phyloP scores from a whole-genome alignment of 1,140 invertebrate genomes.

The Pomacea maculata region DNA sequence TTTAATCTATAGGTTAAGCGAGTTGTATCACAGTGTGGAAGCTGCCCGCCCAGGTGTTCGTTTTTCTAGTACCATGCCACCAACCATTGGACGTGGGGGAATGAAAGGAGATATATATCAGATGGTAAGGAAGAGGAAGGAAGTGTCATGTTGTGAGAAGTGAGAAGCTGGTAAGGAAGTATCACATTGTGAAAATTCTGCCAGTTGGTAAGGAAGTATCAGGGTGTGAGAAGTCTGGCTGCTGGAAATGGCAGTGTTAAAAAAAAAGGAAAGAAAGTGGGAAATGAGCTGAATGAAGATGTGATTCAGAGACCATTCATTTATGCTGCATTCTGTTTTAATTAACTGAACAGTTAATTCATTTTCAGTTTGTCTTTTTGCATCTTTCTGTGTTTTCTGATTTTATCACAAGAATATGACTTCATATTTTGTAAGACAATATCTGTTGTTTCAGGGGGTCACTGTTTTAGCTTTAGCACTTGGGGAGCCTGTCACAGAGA shows the following conservation, averaged over 20 bases:
- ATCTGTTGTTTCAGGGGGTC: slow-evolving; percentile 45
- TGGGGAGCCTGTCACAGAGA: slow-evolving; percentile 40
- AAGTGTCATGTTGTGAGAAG: too few species aligned
- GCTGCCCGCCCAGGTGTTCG: slow-evolving; percentile 53
- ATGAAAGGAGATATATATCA: slow-evolving; percentile 80
- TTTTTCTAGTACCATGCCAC: slow-evolving; percentile 62
- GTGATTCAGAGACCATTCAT: neutral
- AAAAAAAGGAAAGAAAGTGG: too few species aligned
- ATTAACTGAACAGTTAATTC: neutral
- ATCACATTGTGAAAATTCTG: too few species aligned
- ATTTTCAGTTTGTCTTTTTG: neutral
- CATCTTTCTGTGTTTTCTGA: neutral
- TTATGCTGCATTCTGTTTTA: neutral
- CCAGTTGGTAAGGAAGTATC: too few species aligned
- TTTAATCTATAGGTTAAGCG: slow-evolving; percentile 44
- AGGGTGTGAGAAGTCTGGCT: too few species aligned
- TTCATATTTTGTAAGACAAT: neutral
- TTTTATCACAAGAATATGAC: neutral
- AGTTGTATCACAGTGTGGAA: slow-evolving; percentile 49
- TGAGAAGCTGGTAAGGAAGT: too few species aligned
- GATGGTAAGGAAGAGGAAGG: slow-evolving; percentile 65
- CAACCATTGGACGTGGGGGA: slow-evolving; percentile 70
- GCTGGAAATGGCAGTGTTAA: too few species aligned
- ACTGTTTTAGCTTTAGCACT: slow-evolving; percentile 56
- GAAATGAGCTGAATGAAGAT: neutral